Evolutionary conservation across 2,797 vertebrate species (phyloP), one percentile per base, ranked within the genome.

Genomic region (Cuniculus paca): DNA sequence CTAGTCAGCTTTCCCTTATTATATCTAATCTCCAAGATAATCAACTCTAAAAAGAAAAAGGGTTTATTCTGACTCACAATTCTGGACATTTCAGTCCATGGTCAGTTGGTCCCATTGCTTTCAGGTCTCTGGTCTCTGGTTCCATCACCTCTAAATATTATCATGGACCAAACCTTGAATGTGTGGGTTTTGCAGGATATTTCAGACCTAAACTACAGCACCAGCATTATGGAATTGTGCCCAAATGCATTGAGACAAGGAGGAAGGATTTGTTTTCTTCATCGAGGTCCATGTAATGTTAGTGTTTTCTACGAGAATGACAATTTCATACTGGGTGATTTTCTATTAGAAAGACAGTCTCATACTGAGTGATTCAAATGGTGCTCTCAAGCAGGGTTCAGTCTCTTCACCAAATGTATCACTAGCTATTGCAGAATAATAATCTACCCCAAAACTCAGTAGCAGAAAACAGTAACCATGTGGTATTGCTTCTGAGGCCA

Each of bases 201-300:
- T 56, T 11, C 9, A 58, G 24, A 28, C 45, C 65, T 65, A 45
- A 70, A 72, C 28, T 70, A 68, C 2, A 48, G 52, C 42, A 48
- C 14, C 12, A 34, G 4, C 1, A 22, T 22, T 45, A 54, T 24
- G 19, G 22, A 72, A 61, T 28, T 42, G 60, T 52, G 10, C 61
- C 39, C 26, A 68, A 70, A 63, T 83, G 28, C 6, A 54, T 13
- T 68, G 58, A 90, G 72, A 52, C 17, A 61, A 26, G 42, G 50
- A 82, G 12, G 31, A 78, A 94, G 26, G 60, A 17, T 80, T 65
- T 80, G 11, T 58, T 87, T 97, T 78, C 52, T 93, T 52, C 50
- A 70, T 79, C 54, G 63, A 79, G 4, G 11, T 74, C 74, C 74
- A 17, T 50, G 11, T 63, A n/a, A 78, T 34, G 31, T 34, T 82